These are phyloP conservation scores for Ahaetulla prasina DNA, from an alignment of 2,113 vertebrate species.

Conservation along the genomic window DNA sequence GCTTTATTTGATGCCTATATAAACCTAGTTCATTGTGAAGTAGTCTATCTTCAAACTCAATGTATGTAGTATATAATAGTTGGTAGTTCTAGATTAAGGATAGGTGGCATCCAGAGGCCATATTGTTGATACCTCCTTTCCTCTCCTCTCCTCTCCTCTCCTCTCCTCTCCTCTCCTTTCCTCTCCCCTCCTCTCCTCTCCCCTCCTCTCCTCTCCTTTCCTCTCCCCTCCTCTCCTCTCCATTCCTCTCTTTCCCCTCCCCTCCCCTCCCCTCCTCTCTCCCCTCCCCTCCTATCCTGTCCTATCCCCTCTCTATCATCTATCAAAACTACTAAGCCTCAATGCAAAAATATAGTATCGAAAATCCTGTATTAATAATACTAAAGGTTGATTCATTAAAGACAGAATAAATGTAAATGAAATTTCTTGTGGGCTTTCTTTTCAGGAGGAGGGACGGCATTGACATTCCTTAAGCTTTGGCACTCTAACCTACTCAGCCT, in stretches of 20 bases:
- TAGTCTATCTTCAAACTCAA: neutral
- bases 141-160: too few species aligned
- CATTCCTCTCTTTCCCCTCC: too few species aligned
- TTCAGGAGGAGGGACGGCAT: neutral
- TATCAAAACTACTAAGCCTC: neutral
- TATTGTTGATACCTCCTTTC: neutral
- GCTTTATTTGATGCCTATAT: neutral
- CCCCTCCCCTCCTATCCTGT: neutral
- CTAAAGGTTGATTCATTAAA: neutral
- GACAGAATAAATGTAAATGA: neutral
- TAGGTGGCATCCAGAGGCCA: neutral
- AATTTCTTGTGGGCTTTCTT: neutral
- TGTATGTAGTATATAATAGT: neutral
- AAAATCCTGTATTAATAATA: neutral
- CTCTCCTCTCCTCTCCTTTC: too few species aligned
- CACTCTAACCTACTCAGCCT: neutral
- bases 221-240: too few species aligned
- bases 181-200: too few species aligned
- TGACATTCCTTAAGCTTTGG: neutral
- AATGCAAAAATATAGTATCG: neutral
- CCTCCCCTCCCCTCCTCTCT: too few species aligned
- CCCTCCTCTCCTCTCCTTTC: too few species aligned
- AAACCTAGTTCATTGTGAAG: neutral
- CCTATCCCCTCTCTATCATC: neutral
- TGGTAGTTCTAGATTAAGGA: neutral